Evolutionary conservation across 2,797 vertebrate species (phyloP), one percentile per base, ranked within the genome.

Genomic region (Acipenser ruthenus): DNA sequence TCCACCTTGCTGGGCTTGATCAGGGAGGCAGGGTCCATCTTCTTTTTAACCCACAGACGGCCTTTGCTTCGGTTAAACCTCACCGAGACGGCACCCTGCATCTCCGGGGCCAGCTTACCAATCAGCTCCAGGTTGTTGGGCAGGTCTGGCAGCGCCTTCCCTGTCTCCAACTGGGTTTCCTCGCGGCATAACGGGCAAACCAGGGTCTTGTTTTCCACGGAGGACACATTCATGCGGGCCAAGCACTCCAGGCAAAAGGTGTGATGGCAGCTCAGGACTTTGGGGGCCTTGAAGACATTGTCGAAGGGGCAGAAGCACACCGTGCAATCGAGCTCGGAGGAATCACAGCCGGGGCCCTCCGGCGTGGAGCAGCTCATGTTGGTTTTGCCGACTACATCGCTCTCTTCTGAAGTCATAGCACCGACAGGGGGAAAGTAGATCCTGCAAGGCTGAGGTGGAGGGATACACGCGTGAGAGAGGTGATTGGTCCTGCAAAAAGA

Each of bases 181-280:
- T 86, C 78, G 0, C 90, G 82, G 51, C 90, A 92, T 50, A 92
- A 76, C 0, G 90, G 90, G 74, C 90, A 92, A 11, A 77, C 15
- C 47, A 92, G 78, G 7, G 79, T 76, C 70, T 85, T 90, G 62
- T 90, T 61, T 69, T 89, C 82, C 0, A 66, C 1, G 0, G 87
- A 86, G 49, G 68, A 73, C 7, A 92, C 89, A 8, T 92, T 92
- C 74, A 92, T 92, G 62, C 88, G 86, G 1, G 90, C 90, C 1
- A 92, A 79, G 68, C 90, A 92, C 79, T 92, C 90, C 66, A 92
- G 74, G 59, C 90, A 92, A 79, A 92, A 92, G 10, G 90, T 92
- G 82, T 92, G 90, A 0, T 88, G 88, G 0, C 90, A 92, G 0
- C 70, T 68, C 59, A 92, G 82, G 65, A 92, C 71, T 76, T 91